A percentile compares a stretch with the other conserved stretches of the same genome.
Conservation (phyloP, 2,888 invertebrate species). For the Campopleginae sp. region DNA sequence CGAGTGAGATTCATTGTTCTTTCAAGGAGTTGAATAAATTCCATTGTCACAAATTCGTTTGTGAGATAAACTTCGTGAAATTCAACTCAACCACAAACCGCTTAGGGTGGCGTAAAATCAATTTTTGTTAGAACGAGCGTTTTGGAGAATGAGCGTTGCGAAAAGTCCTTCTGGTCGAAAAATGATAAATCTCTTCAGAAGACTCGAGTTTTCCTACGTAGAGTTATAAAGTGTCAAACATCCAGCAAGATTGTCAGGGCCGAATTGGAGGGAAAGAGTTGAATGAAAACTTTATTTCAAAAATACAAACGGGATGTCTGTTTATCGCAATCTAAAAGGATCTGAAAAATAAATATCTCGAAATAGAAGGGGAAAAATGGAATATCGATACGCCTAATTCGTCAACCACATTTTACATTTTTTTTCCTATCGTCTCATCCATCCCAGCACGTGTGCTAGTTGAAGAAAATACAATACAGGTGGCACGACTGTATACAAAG, state of each 20-base stretch:
- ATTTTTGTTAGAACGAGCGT: neutral
- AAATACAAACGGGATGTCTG: neutral
- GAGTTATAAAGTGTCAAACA: neutral
- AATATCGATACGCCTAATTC: neutral
- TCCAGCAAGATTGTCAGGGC: neutral
- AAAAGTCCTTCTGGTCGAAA: neutral
- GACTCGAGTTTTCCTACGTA: neutral
- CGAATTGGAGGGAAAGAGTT: neutral
- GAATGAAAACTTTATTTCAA: neutral
- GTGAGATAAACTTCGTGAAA: neutral
- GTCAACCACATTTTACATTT: neutral
- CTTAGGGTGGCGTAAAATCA: neutral
- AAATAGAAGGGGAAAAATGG: neutral
- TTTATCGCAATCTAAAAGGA: neutral
- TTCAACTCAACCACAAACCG: neutral
- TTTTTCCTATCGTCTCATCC: neutral
- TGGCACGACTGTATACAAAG: neutral
- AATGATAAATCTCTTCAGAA: neutral
- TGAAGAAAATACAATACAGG: neutral
- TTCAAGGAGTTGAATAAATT: neutral
- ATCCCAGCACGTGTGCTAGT: neutral
- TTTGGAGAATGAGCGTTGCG: neutral
- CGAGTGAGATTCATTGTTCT: neutral
- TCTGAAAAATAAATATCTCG: neutral
- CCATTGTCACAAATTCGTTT: neutral